Evolutionary conservation across 2,797 vertebrate species (phyloP), one percentile per base, ranked within the genome.

Genomic region (Spatula clypeata): DNA sequence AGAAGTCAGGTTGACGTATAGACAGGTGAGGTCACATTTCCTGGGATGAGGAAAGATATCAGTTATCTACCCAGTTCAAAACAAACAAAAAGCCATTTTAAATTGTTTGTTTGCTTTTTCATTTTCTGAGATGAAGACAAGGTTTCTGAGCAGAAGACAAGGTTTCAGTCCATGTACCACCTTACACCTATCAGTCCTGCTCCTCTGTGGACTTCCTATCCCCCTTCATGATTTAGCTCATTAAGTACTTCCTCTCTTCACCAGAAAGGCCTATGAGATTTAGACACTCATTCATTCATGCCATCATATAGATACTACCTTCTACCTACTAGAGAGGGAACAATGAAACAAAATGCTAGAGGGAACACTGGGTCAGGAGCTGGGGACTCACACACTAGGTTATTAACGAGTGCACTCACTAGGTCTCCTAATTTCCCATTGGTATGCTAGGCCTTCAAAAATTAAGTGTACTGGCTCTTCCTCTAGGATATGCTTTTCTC

Each of bases 361-460:
- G 29, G 10, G 13, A 79, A 8, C 29, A 38, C 4, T 60, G 53
- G 29, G 11, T 17, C 29, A 51, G 18, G 24, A 74, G 53, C 3
- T 3, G 24, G 66, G 21, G n/a, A 89, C 64, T 71, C 62, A 34
- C 32, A 11, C 0, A 0, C 1, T 10, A 51, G 13, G 26, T 42
- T 26, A 60, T 71, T 29, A n/a, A 8, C 26, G 17, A 73, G 7
- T 36, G 18, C 8, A 27, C 1, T 19, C 6, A 45, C 8, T 11
- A 0, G 0, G 11, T 51, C 17, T 84, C 13, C 45, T 47, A 47
- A 4, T 44, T 80, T 16, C n/a, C 27, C 66, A 0, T 0, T 44
- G n/a, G 4, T 60, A 73, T 58, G 6, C 13, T 31, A 62, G 5
- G 11, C 7, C 45, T 62, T 70, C 55, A 82, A 51, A 86, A 75